These are phyloP conservation scores for Drosophila saltans DNA, from an alignment of 1,140 invertebrate genomes.

Conservation along the genomic window DNA sequence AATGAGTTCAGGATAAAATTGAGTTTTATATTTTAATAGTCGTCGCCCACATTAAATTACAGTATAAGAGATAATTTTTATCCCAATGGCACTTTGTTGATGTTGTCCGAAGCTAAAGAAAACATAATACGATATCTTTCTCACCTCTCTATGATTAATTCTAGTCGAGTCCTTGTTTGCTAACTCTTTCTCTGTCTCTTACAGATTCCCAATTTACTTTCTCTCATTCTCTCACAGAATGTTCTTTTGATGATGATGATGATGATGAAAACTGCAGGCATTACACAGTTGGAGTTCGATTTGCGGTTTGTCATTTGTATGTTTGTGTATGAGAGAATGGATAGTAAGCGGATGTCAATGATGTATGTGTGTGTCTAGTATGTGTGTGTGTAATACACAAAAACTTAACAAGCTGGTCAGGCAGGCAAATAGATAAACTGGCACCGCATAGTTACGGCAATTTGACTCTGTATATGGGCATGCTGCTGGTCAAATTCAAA, in stretches of 20 bases:
- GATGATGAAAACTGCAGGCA: conserved; percentile 28
- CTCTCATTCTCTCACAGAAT: neutral
- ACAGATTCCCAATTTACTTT: neutral
- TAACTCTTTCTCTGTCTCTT: neutral
- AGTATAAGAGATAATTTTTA: conserved; percentile 53
- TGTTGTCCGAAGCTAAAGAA: conserved; percentile 37
- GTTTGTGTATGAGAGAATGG: neutral
- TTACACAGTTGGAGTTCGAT: conserved; percentile 40
- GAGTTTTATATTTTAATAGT: conserved; percentile 41
- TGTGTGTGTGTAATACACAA: conserved; percentile 16
- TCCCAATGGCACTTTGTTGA: conserved; percentile 50
- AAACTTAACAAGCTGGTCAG: conserved; percentile 67
- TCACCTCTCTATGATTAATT: neutral
- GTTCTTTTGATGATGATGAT: conserved; percentile 15
- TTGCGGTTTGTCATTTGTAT: conserved; percentile 28
- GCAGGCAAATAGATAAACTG: conserved; percentile 70
- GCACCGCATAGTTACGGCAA: conserved; percentile 61
- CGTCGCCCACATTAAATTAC: conserved; percentile 71
- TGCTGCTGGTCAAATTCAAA: conserved; percentile 34
- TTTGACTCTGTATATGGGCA: conserved; percentile 59
- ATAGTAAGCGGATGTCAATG: neutral
- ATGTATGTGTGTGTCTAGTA: neutral
- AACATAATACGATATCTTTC: conserved; percentile 20
- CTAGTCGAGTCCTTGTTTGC: neutral
- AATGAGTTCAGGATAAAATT: conserved; percentile 15